Base-by-base conservation (phyloP, 1,140 invertebrate genomes). In the Druon quercuslanigerum region DNA sequence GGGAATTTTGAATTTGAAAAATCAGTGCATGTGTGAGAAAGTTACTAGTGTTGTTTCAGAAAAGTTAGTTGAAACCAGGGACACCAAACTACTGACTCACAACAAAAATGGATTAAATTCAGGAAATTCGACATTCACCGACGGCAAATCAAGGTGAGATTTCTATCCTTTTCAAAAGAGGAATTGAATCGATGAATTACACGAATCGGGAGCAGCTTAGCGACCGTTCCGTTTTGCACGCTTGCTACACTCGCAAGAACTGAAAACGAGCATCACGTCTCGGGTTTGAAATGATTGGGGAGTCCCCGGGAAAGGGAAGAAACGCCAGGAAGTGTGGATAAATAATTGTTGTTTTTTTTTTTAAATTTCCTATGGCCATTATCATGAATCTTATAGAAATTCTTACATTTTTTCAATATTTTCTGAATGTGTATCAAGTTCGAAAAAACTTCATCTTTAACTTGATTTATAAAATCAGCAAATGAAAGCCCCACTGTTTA, bases 51-150 rank as follows among this genome's bases (percentile, higher is more conserved):
- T 60, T 60, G 25, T 8, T 66, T 16, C 25, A 66, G 25, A 60
- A 33, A 40, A 66, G 56, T 57, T 57, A 4, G n/a, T 66, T 7
- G 33, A 40, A 9, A 66, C 60, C 25, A 40, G 60, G 60, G 46
- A 20, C 17, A 17, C 25, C 25, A 25, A 66, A 14, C 5, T 66
- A 66, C n/a, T 7, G 60, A 46, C 33, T 66, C 14, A 13, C 14
- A 9, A 66, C 25, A 56, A 75, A 51, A 60, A 75, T 70, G 74
- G 74, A 75, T 75, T 75, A 75, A 75, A 70, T 66, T 25, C 25
- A 66, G 60, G 16, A 14, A 14, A 33, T 66, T 14, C 20, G 12
- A 12, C 3, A 57, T 33, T 33, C 13, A 33, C 19, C 14, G 20
- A 60, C 57, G 19, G 11, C 25, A 51, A 33, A 66, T 66, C 46